Evolutionary conservation across 2,888 invertebrate species (phyloP), one percentile per base, ranked within the genome.

Genomic region (Melikaiella ostensackeni): DNA sequence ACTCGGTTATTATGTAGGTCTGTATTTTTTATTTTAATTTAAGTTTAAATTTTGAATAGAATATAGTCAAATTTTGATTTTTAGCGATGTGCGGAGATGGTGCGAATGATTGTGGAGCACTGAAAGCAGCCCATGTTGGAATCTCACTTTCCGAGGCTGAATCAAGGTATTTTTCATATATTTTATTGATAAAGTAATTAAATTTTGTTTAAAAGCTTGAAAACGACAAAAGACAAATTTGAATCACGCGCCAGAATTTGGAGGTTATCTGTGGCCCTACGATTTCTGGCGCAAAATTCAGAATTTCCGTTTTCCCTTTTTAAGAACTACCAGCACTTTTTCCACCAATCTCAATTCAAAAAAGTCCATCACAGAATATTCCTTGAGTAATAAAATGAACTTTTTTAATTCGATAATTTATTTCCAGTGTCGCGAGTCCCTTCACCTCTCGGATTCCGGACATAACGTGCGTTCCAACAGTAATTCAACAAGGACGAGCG

Each of bases 91-190:
- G 94, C 89, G 96, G 95, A 35, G 95, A 96, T 89, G 96, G 96
- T 42, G 96, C 96, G 35, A 96, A 98, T 91, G 98, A 98, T 92
- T 98, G 97, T 90, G 97, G 97, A 63, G 97, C 97, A 5, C 92
- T 97, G 75, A 96, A 97, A 92, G 96, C 96, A 16, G 97, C 97
- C 0, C 97, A 98, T 88, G 95, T 96, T 42, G 98, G 98, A 33
- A 95, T 98, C 80, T 97, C 97, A 1, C 93, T 98, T 59, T 97
- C 97, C 0, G 96, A 97, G 91, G 96, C 97, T 0, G 97, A 98
- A 91, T 97, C 97, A 0, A 95, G 91, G 91, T 90, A 84, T 57
- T 21, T 57, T 57, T 57, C 21, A 2, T 13, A 24, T 24, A 9
- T 24, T 24, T 11, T 24, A 57, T 24, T 24, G 1, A 24, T 57